Evolutionary conservation across 2,113 vertebrate species (phyloP).

Genomic region (Callocephalon fimbriatum): DNA sequence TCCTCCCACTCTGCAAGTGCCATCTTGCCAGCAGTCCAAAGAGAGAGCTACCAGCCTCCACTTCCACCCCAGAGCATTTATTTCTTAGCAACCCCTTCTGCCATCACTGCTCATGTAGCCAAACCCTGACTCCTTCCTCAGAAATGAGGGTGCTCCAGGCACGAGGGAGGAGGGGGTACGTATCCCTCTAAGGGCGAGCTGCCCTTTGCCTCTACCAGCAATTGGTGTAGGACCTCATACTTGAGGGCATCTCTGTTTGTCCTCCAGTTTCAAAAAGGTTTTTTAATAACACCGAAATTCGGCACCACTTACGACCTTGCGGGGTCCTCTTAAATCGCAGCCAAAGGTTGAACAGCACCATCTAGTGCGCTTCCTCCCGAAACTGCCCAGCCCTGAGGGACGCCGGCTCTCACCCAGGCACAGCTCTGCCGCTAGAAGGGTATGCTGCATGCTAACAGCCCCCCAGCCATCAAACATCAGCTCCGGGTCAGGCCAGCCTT

Average conservation of each 20-base stretch:
- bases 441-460: fast-evolving
- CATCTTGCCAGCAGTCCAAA: background rate
- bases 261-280: background rate
- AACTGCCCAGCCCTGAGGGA: background rate
- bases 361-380: background rate
- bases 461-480: background rate
- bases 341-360: constrained; percentile 66
- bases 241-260: background rate
- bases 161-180: fast-evolving
- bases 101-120: fast-evolving
- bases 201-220: background rate
- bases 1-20: background rate
- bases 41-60: background rate
- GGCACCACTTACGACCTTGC: background rate
- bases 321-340: background rate
- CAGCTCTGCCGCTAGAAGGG: background rate
- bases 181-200: background rate
- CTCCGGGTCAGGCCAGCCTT: fast-evolving
- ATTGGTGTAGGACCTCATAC: fast-evolving
- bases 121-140: background rate
- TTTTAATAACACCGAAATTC: background rate
- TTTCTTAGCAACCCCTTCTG: background rate
- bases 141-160: background rate
- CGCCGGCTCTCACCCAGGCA: fast-evolving
- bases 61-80: background rate